phyloP scores from a whole-genome alignment of 1,140 invertebrate genomes.

The Anagrus nilaparvatae region DNA sequence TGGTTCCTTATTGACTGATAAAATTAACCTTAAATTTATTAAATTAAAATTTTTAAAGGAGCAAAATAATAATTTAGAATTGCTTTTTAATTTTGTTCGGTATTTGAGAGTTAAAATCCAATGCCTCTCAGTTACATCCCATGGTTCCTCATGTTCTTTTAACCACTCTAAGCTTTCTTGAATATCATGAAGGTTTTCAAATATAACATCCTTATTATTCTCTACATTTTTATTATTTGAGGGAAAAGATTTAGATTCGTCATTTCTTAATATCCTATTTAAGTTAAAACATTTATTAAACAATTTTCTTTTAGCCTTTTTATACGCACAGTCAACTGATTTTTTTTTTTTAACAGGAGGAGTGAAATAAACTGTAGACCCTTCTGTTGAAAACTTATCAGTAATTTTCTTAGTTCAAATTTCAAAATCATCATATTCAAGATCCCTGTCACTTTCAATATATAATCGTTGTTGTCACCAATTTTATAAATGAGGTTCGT shows the following conservation, averaged over 20 bases:
- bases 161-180: conserved; percentile 11
- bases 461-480: too few relatives aligned
- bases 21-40: too few relatives aligned
- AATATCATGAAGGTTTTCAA: conserved; percentile 3
- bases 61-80: too few relatives aligned
- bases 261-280: neutral
- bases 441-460: too few relatives aligned
- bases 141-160: conserved; percentile 12
- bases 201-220: too few relatives aligned
- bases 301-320: neutral
- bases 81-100: too few relatives aligned
- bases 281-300: neutral
- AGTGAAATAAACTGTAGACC: neutral
- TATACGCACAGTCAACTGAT: neutral
- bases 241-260: too few relatives aligned
- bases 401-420: neutral
- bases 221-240: too few relatives aligned
- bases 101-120: conserved; percentile 10
- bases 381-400: neutral
- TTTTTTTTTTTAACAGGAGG: neutral
- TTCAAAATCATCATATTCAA: neutral
- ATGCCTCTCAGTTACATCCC: conserved; percentile 8
- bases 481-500: too few relatives aligned
- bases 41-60: too few relatives aligned
- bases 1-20: too few relatives aligned